Evolutionary conservation across 2,797 vertebrate species (phyloP), one percentile per base, ranked within the genome.

Genomic region (Falco rusticolus): DNA sequence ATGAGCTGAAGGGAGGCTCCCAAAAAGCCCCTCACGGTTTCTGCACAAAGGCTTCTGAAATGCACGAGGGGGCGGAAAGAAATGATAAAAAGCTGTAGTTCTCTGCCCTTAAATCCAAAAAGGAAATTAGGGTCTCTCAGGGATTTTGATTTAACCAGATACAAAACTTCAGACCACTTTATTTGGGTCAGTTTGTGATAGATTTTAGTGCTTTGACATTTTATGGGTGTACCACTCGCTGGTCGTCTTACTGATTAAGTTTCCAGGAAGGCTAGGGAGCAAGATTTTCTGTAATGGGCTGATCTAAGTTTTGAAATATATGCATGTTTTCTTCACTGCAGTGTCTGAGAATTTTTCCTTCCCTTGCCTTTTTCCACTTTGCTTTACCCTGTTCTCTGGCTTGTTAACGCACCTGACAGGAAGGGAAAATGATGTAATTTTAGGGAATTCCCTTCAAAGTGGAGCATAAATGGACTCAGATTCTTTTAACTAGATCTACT

Each of bases 1-100:
- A 0, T 24, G 12, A 0, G 0, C 8, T 22, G 2, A 4, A 15
- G 5, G 9, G 33, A 50, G 26, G 11, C 1, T 76, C 10, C 34
- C 7, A 4, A 41, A 64, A 69, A 48, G 15, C n/a, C 29, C 6
- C 26, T 60, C 2, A 1, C 13, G 6, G 26, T 63, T 79, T 53
- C 68, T 45, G 37, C 17, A 11, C 8, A 7, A 74, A 69, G 37
- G 37, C 13, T 82, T 37, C 59, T 48, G 57, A 47, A 68, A 41
- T 25, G 16, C 0, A 1, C 4, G 3, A 33, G 2, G 10, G 8
- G 3, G 3, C 22, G 10, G 31, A 47, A 72, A 37, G 56, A 63
- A 77, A 33, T 2, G 26, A 39, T 25, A 41, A 31, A 41, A 19
- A 74, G 11, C 22, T 25, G 5, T 29, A 43, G 20, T 45, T 82